A percentile compares a stretch with the other conserved stretches of the same genome.
Evolutionary conservation across 2,113 vertebrate species (phyloP).

Genomic region (Conger conger): DNA sequence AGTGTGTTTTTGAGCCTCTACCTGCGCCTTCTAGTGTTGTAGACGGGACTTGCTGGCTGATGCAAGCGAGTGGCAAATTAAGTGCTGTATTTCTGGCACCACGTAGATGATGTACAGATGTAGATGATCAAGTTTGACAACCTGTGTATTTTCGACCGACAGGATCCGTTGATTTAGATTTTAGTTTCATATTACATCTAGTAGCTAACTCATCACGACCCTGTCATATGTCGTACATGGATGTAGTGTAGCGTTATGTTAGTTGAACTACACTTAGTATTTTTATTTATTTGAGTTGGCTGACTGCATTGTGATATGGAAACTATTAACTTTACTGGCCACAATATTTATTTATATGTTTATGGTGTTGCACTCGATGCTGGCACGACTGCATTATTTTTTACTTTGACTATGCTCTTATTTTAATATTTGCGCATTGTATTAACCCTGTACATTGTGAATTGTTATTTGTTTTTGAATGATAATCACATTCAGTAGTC

Average conservation of each 20-base stretch:
- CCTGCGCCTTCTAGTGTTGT: slow-evolving; percentile 39
- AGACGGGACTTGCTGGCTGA: slow-evolving; percentile 57
- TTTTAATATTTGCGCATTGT: neutral
- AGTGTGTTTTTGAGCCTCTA: neutral
- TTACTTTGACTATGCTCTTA: neutral
- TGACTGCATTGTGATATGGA: too few relatives aligned
- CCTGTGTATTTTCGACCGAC: neutral
- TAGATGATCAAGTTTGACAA: neutral
- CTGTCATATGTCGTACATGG: too few relatives aligned
- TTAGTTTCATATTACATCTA: neutral
- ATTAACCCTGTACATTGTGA: too few relatives aligned
- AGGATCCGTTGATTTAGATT: neutral
- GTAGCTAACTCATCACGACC: neutral
- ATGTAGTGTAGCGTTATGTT: too few relatives aligned
- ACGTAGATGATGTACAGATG: too few relatives aligned
- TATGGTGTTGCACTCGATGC: too few relatives aligned
- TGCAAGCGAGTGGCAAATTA: slow-evolving; percentile 65
- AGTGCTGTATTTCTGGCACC: neutral
- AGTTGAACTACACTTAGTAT: too few relatives aligned
- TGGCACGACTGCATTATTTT: too few relatives aligned
- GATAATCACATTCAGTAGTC: neutral
- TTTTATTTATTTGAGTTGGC: too few relatives aligned
- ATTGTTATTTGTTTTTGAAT: neutral
- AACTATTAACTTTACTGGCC: too few relatives aligned
- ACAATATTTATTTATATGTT: too few relatives aligned